Base-by-base conservation (phyloP, 2,113 vertebrate species). In the Prionailurus viverrinus region DNA sequence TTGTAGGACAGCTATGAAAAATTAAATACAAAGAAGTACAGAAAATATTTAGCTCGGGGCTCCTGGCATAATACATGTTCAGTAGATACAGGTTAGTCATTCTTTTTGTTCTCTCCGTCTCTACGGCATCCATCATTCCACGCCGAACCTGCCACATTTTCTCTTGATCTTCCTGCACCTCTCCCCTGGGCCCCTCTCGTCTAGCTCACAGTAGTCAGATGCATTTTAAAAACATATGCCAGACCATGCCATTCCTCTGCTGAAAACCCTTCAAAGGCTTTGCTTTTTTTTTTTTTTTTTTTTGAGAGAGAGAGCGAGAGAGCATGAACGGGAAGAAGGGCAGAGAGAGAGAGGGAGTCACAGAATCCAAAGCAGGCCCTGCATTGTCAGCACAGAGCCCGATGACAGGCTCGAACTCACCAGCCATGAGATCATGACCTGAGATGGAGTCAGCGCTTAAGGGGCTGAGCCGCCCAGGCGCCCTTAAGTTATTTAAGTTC, bases 111-210 rank as follows among this genome's bases (percentile, higher is more conserved):
- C 48, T 78, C 61, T 71, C 23, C 80, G 2, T 5, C 5, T 58
- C 29, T 5, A 12, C 2, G 4, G 33, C 51, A n/a, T 33, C 23
- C 27, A 7, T 2, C 61, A 12, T 25, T 27, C 65, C 45, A n/a
- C 0, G 2, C 29, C 0, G 33, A 31, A 48, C 11, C 31, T 48
- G 33, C 36, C 55, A 16, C 29, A 33, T 6, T 1, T 23, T 33
- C 51, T 39, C 25, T 2, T 29, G 13, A 13, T 18, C 68, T 66
- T 45, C 31, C 29, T 19, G 16, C n/a, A 11, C 19, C 23, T 39
- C 8, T 39, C 10, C 7, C 0, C 8, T 16, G 29, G 55, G 33
- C 4, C 39, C 11, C 29, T 45, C 45, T 23, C 69, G 41, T 78
- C 39, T 27, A 12, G 29, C 41, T 90, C n/a, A 36, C 1, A 10